Base-by-base conservation (phyloP, 2,888 invertebrate genomes). In the Trimorus sp. region DNA sequence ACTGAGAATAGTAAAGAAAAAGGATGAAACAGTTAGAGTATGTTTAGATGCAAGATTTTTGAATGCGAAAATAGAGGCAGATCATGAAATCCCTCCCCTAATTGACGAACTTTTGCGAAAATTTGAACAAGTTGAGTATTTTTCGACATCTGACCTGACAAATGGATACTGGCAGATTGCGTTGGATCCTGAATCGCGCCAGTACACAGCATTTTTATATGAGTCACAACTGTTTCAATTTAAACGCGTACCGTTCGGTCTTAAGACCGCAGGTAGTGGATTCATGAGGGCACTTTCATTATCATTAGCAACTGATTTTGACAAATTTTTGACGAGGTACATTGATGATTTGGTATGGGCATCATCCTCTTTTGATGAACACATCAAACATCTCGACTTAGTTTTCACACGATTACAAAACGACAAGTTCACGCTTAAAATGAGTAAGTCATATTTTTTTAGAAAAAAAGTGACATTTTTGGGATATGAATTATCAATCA, bases 271-370 rank as follows among this genome's bases (percentile, higher is more conserved):
- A 42, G 59, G 59, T 7, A 42, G 59, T 14, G 59, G 59, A 12
- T 42, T 60, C 42, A 42, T 42, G 42, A n/a, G 59, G 42, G 59
- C 59, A n/a, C n/a, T n/a, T n/a, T n/a, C n/a, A n/a, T n/a, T n/a
- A n/a, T n/a, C n/a, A n/a, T n/a, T n/a, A n/a, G n/a, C n/a, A n/a
- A n/a, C n/a, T n/a, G n/a, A n/a, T n/a, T n/a, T n/a, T n/a, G n/a
- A n/a, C n/a, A n/a, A n/a, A n/a, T n/a, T n/a, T n/a, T n/a, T n/a
- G n/a, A n/a, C n/a, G n/a, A n/a, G n/a, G n/a, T n/a, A n/a, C 16
- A 53, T 53, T 26, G 53, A 53, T 53, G 53, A 53, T 12, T 16
- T 53, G 12, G 53, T 53, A 6, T 53, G 53, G 53, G 53, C 26
- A 8, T 53, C 53, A 26, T 53, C 53, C 2, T 53, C 53, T 16